Evolutionary conservation across 2,888 invertebrate species (phyloP).

Genomic region (Ectemnius continuus): DNA sequence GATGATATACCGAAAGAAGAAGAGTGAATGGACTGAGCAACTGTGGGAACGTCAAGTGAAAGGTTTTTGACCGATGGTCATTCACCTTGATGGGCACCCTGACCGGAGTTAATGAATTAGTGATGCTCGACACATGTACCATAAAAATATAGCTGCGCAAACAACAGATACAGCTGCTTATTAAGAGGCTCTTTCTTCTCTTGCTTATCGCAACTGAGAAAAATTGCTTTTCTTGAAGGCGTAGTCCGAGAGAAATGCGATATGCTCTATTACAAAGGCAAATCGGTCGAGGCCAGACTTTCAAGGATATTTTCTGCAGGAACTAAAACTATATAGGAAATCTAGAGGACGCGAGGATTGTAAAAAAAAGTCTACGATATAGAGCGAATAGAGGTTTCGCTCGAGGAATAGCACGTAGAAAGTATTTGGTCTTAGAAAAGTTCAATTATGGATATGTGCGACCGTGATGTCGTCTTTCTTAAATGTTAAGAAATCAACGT

Average conservation of each 20-base stretch:
- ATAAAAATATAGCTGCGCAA: slow-evolving; percentile 28
- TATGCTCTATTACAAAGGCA: neutral
- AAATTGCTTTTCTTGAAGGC: slow-evolving; percentile 16
- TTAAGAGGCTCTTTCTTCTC: too few species aligned
- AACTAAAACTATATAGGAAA: slow-evolving; percentile 23
- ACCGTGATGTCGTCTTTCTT: slow-evolving; percentile 7
- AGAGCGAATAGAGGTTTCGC: slow-evolving; percentile 39
- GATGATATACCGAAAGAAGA: slow-evolving; percentile 12
- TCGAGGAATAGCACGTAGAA: slow-evolving; percentile 45
- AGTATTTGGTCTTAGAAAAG: slow-evolving; percentile 54
- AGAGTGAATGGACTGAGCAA: too few species aligned
- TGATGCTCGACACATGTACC: slow-evolving; percentile 35
- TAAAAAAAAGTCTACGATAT: slow-evolving; percentile 11
- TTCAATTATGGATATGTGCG: slow-evolving; percentile 61
- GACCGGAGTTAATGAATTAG: slow-evolving; percentile 30
- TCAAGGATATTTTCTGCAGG: neutral
- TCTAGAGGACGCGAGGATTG: slow-evolving; percentile 1
- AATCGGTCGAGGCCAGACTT: slow-evolving; percentile 23
- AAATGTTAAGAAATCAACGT: neutral
- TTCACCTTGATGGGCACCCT: slow-evolving; percentile 40
- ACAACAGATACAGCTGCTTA: too few species aligned
- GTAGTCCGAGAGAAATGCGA: neutral
- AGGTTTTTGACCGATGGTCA: neutral
- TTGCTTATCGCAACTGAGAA: neutral
- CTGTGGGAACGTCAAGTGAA: neutral